phyloP scores from a whole-genome alignment of 2,888 invertebrate species.

The Cylindroiulus punctatus region DNA sequence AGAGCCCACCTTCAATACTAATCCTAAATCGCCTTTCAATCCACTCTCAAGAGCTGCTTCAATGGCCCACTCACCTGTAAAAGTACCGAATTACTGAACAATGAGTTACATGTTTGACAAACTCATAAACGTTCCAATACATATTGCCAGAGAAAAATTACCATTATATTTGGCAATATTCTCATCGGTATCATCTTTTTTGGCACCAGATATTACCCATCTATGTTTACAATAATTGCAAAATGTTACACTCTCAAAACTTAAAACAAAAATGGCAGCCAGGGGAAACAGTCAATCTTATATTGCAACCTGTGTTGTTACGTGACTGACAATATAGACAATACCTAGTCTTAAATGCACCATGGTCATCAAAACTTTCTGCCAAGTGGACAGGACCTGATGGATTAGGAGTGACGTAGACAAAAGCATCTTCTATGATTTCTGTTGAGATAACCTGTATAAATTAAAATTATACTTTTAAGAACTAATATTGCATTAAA shows the following conservation, averaged over 20 bases:
- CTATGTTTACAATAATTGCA: conserved; percentile 61
- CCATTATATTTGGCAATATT: conserved; percentile 96
- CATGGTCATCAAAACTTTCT: conserved; percentile 86
- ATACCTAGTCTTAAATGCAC: conserved; percentile 74
- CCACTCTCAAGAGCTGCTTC: conserved; percentile 81
- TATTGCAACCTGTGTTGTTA: background rate
- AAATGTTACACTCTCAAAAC: background rate
- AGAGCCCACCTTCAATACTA: conserved; percentile 79
- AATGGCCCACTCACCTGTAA: conserved; percentile 73
- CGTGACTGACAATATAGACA: conserved; percentile 13
- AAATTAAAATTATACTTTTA: background rate
- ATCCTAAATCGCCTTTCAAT: conserved; percentile 83
- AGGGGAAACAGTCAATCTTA: background rate
- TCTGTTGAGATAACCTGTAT: conserved; percentile 19
- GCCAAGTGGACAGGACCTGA: conserved; percentile 76
- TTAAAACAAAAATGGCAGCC: background rate
- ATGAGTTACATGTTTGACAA: background rate
- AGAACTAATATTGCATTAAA: background rate
- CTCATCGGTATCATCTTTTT: conserved; percentile 86
- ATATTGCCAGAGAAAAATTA: conserved; percentile 61
- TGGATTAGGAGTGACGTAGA: conserved; percentile 79
- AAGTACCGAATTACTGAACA: conserved; percentile 48
- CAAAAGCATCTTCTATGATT: conserved; percentile 65
- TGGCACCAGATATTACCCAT: conserved; percentile 91
- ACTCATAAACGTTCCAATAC: background rate